Percentiles rank a stretch among this genome's conserved stretches.
Conservation (phyloP, 2,797 vertebrate genomes). For the Macropus fuliginosus region DNA sequence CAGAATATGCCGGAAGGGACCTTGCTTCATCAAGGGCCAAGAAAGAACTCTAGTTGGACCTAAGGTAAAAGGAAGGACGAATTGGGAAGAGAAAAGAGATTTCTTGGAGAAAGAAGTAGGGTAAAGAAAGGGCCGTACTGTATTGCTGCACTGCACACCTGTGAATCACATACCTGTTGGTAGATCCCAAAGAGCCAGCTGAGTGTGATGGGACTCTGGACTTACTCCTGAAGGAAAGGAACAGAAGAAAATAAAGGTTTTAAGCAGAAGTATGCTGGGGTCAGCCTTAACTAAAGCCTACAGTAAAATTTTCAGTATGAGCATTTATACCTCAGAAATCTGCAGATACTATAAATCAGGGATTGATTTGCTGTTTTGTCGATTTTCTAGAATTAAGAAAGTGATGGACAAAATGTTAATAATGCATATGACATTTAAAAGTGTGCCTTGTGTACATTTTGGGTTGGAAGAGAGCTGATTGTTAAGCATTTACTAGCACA, state of each 20-base stretch:
- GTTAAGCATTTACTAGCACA: not conserved
- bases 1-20: constrained; percentile 2
- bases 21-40: not conserved
- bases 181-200: not conserved
- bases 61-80: not conserved
- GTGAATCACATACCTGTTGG: not conserved
- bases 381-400: not conserved
- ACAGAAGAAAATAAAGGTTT: not conserved
- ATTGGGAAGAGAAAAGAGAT: not conserved
- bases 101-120: not conserved
- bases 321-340: not conserved
- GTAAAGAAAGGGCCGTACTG: not conserved
- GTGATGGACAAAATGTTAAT: not conserved
- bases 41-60: constrained; percentile 7
- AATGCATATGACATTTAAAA: not conserved
- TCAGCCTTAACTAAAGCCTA: not conserved
- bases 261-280: not conserved
- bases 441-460: not conserved
- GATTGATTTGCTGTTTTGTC: not conserved
- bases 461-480: not conserved
- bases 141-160: not conserved
- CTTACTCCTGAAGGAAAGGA: not conserved
- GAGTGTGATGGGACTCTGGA: not conserved
- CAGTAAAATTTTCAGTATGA: not conserved
- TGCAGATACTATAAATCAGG: not conserved